Evolutionary conservation across 1,140 invertebrate genomes (phyloP), one percentile per base, ranked within the genome.

Genomic region (Lordiphosa stackelbergi): DNA sequence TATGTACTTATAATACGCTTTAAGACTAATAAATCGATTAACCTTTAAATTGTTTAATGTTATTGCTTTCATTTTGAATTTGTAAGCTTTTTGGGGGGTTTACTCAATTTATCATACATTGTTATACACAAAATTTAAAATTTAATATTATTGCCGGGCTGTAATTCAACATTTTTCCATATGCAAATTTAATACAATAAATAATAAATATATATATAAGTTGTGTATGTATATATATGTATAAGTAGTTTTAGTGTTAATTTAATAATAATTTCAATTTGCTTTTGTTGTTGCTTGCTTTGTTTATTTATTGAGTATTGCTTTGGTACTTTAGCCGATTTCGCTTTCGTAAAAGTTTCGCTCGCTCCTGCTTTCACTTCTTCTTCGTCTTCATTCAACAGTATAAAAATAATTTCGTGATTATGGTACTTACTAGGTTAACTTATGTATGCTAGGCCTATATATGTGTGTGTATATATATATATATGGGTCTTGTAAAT

Each of bases 311-410:
- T 81, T 85, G 81, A 85, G 85, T 87, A 87, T 87, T 87, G 85
- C 85, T 87, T 87, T 87, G 85, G 85, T 87, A 87, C 85, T 86
- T 87, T 87, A 87, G 85, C 85, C 85, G 85, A 87, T 85, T 78
- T 81, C 69, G 66, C 66, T 63, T 66, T 37, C 59, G 55, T 77
- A 65, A 73, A 72, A 64, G 54, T 66, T 55, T 74, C 51, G 49
- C 31, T 52, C 42, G 12, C 34, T n/a, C 6, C 22, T 37, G 9
- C 22, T 19, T 16, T 28, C 4, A 10, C 40, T 49, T n/a, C 38
- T 34, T 47, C 42, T 57, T 38, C 54, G 48, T 72, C 42, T 57
- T 38, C 54, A 52, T 72, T 61, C 54, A 81, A 81, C 75, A 81
- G 75, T 81, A 81, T 75, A 81, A 81, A 81, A 81, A 81, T 81